Evolutionary conservation across 2,888 invertebrate genomes (phyloP).

Genomic region (Tipula vernalis): DNA sequence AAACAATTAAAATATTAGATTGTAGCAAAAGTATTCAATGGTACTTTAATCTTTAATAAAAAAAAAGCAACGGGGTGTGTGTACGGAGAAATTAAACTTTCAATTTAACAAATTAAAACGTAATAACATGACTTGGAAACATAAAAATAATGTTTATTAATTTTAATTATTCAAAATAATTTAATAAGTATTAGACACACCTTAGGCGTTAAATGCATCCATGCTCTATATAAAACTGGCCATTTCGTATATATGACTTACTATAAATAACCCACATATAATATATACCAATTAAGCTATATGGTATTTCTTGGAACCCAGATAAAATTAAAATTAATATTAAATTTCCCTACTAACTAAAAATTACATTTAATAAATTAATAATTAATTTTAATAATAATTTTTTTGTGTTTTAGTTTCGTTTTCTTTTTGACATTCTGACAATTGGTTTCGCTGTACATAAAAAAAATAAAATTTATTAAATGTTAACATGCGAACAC

Average conservation of each 20-base stretch:
- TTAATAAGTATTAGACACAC: too few relatives aligned
- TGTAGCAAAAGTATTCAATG: neutral
- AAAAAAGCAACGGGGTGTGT: too few relatives aligned
- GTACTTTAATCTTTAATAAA: too few relatives aligned
- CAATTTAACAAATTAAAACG: too few relatives aligned
- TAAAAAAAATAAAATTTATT: conserved; percentile 9
- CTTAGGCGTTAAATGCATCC: too few relatives aligned
- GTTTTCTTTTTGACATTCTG: conserved; percentile 10
- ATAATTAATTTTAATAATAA: conserved; percentile 10
- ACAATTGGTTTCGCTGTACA: conserved; percentile 11
- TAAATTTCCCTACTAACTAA: neutral
- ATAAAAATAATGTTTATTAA: too few relatives aligned
- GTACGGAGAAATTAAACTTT: neutral
- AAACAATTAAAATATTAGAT: neutral
- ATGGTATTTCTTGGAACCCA: neutral
- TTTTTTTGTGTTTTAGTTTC: neutral
- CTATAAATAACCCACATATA: neutral
- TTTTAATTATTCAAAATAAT: too few relatives aligned
- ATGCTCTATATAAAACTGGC: neutral
- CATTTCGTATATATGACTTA: neutral
- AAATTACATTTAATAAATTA: conserved; percentile 5
- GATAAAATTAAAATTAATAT: neutral
- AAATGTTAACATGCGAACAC: conserved; percentile 10
- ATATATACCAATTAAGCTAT: neutral
- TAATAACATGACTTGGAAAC: too few relatives aligned